A percentile compares a stretch with the other conserved stretches of the same genome.
Conservation (phyloP, 2,113 vertebrate species). For the Eptatretus burgeri region DNA sequence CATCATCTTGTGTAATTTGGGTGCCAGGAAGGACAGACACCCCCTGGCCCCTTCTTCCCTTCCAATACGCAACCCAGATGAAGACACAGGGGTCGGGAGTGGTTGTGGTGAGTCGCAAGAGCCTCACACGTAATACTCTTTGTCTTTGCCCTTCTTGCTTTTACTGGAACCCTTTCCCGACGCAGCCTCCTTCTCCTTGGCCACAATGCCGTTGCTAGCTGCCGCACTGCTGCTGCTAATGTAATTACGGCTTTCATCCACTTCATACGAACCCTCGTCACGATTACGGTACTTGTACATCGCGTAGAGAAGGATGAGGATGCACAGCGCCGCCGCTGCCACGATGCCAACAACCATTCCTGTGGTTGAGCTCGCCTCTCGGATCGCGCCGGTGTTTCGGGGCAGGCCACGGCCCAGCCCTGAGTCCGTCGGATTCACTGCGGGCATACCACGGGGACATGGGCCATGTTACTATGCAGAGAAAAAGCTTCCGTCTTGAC, state of each 20-base stretch:
- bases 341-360: conserved; percentile 97
- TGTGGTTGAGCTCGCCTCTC: conserved; percentile 80
- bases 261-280: conserved; percentile 83
- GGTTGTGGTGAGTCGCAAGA: not conserved
- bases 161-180: conserved; percentile 60
- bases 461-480: not conserved
- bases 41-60: not conserved
- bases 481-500: not conserved
- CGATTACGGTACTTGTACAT: conserved; percentile 99
- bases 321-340: conserved; percentile 67
- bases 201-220: conserved; percentile 74
- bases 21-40: not conserved
- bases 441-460: conserved; percentile 14
- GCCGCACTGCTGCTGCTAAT: conserved; percentile 99
- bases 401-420: conserved; percentile 37
- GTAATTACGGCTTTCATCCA: conserved; percentile 96
- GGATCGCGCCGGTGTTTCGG: conserved; percentile 48
- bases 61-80: not conserved
- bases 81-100: no score
- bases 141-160: conserved; percentile 98
- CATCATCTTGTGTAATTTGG: not conserved
- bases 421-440: conserved; percentile 64
- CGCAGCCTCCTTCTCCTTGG: conserved; percentile 80
- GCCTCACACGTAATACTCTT: conserved; percentile 96
- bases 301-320: conserved; percentile 91